These are phyloP conservation scores for Cinclus cinclus DNA, from an alignment of 2,113 vertebrate genomes.

Conservation along the genomic window DNA sequence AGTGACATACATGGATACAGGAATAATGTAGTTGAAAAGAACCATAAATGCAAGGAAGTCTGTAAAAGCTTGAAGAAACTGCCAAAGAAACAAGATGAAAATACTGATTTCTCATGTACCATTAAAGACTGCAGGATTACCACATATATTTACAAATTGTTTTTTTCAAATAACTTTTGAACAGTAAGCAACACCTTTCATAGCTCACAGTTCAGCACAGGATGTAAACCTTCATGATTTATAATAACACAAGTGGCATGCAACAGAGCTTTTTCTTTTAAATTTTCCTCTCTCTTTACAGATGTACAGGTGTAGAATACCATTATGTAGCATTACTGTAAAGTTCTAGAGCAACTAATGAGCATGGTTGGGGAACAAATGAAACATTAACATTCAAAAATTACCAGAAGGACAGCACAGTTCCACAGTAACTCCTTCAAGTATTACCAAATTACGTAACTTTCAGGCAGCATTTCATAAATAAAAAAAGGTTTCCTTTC, in stretches of 20 bases:
- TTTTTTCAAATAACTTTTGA: background rate
- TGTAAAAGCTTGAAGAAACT: conserved; percentile 91
- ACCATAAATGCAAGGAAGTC: conserved; percentile 99
- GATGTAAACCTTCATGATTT: background rate
- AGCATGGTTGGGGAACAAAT: background rate
- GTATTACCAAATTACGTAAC: background rate
- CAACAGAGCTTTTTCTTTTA: background rate
- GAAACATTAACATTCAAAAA: background rate
- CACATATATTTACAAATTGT: background rate
- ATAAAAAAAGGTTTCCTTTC: background rate
- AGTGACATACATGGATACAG: conserved; percentile 98
- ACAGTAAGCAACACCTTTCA: background rate
- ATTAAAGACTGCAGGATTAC: background rate
- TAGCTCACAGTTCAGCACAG: background rate
- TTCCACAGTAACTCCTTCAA: background rate
- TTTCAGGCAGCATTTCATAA: background rate
- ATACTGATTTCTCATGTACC: background rate
- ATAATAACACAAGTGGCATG: background rate
- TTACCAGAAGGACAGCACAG: background rate
- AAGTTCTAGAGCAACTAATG: background rate
- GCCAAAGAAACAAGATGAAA: conserved; percentile 37
- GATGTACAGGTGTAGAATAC: background rate
- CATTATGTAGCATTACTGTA: background rate
- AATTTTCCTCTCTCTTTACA: background rate
- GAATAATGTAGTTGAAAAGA: conserved; percentile 99